Evolutionary conservation across 2,797 vertebrate species (phyloP).

Genomic region (Taeniopygia guttata): DNA sequence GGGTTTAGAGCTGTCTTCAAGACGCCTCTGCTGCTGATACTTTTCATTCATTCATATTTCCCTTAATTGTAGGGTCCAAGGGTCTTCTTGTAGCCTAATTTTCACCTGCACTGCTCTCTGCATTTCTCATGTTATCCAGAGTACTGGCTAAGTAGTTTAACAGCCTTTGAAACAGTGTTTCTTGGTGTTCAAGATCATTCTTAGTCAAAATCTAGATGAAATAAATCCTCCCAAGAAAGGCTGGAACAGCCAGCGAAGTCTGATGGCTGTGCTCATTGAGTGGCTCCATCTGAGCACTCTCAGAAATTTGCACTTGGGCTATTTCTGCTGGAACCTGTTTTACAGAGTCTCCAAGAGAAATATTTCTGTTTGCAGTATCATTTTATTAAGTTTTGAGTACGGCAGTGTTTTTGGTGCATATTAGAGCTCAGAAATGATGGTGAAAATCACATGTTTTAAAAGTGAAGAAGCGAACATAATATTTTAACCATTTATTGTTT

Average conservation of each 20-base stretch:
- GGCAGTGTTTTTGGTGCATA: not conserved
- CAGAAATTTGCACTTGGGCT: not conserved
- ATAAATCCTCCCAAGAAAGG: not conserved
- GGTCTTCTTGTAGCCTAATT: not conserved
- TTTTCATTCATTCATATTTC: not conserved
- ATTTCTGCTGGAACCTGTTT: not conserved
- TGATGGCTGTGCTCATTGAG: not conserved
- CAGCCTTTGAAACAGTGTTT: not conserved
- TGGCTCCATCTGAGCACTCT: not conserved
- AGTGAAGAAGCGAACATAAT: not conserved
- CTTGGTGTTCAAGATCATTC: not conserved
- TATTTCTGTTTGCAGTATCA: not conserved
- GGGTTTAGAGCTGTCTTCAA: not conserved
- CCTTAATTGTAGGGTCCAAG: not conserved
- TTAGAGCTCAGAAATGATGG: not conserved
- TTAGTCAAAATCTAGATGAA: not conserved
- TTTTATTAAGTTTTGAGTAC: not conserved
- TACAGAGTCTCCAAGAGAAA: not conserved
- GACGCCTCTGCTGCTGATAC: not conserved
- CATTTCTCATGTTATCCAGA: not conserved
- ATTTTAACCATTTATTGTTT: not conserved
- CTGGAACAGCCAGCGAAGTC: not conserved
- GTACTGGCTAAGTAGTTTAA: not conserved
- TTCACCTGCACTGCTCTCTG: not conserved
- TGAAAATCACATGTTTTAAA: rapidly evolving